Evolutionary conservation across 2,888 invertebrate species (phyloP).

Genomic region (Arrhopalites spinosus): DNA sequence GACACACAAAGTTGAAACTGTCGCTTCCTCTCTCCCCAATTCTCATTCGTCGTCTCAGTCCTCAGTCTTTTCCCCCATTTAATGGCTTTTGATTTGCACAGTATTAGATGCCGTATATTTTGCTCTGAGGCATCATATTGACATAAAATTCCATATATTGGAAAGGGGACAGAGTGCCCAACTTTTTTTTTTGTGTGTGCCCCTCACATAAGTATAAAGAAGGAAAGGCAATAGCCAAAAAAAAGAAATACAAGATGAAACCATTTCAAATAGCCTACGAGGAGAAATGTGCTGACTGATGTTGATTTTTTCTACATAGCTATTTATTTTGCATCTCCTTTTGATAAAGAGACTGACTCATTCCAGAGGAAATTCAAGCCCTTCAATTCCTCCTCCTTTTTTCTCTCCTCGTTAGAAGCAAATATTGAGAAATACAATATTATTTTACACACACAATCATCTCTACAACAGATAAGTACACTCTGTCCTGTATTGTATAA

Average conservation of each 20-base stretch:
- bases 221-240: not conserved
- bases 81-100: conserved; percentile 46
- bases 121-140: conserved; percentile 38
- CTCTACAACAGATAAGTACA: not conserved
- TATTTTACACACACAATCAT: conserved; percentile 25
- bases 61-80: conserved; percentile 32
- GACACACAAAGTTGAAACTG: not conserved
- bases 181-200: not conserved
- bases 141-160: conserved; percentile 25
- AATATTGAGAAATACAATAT: conserved; percentile 38
- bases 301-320: not conserved
- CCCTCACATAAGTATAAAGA: not conserved
- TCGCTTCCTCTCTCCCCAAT: not conserved
- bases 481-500: not conserved
- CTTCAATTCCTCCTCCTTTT: conserved; percentile 1
- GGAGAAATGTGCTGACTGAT: conserved; percentile 24
- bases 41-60: conserved; percentile 15
- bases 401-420: conserved; percentile 19
- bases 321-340: conserved; percentile 42
- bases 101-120: conserved; percentile 43
- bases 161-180: conserved; percentile 2
- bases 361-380: conserved; percentile 24
- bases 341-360: conserved; percentile 32
- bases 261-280: conserved; percentile 1
- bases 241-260: not conserved